These are phyloP conservation scores for Homarus gammarus DNA, from an alignment of 2,888 invertebrate species.

Conservation along the genomic window DNA sequence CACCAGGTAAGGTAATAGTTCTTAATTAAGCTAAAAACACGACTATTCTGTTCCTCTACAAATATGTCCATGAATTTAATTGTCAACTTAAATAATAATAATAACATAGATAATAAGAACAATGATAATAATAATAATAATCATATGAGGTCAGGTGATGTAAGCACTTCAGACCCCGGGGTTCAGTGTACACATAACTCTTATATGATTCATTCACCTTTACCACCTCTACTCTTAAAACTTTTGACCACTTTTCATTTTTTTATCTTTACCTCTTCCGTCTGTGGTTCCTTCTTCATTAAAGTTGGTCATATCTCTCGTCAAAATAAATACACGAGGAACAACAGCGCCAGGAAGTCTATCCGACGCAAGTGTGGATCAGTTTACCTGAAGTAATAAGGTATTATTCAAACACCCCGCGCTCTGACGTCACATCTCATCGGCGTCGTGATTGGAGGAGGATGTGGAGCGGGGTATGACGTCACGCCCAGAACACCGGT, in stretches of 20 bases:
- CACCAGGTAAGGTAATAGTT: no score
- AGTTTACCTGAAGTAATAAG: constrained; percentile 11
- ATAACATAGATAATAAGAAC: no score
- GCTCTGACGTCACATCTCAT: constrained; percentile 28
- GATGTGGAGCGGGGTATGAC: constrained; percentile 20
- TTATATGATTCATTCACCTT: background rate
- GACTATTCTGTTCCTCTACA: no score
- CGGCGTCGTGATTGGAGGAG: constrained; percentile 3
- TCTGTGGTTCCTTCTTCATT: background rate
- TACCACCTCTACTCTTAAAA: background rate
- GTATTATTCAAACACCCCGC: background rate
- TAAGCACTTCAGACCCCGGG: no score
- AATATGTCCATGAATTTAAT: no score
- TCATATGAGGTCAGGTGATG: no score
- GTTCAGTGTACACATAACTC: no score
- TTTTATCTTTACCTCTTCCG: background rate
- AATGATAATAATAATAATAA: constrained; percentile 1
- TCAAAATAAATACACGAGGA: background rate
- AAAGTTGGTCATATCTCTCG: background rate
- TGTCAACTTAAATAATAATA: background rate
- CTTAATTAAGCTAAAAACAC: no score
- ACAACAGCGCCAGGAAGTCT: background rate
- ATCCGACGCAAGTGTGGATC: background rate
- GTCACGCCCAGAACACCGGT: constrained; percentile 46
- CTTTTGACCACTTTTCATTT: background rate